Evolutionary conservation across 1,140 invertebrate genomes (phyloP).

Genomic region (Megalonaias nervosa): DNA sequence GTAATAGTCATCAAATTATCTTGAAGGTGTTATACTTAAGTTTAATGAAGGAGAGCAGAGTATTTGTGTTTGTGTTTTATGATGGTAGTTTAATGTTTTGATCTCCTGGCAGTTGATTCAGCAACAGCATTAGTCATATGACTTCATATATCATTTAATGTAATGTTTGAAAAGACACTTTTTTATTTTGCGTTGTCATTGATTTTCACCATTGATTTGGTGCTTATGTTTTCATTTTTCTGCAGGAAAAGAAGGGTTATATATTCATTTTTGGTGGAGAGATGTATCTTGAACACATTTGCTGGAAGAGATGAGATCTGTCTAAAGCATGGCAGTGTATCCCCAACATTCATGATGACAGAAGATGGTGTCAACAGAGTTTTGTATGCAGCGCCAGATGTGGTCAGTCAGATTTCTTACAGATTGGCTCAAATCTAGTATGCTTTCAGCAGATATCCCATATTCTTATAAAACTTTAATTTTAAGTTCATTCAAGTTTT

Average conservation of each 20-base stretch:
- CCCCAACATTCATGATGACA: constrained; percentile 54
- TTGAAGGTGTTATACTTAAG: no score
- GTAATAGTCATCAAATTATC: no score
- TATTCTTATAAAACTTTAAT: not conserved
- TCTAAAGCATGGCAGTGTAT: constrained; percentile 60
- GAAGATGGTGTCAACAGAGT: constrained; percentile 81
- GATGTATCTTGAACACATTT: constrained; percentile 90
- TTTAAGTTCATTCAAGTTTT: not conserved
- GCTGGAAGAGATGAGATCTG: constrained; percentile 74
- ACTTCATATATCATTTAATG: not conserved
- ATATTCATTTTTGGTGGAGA: constrained; percentile 85
- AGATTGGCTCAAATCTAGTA: constrained; percentile 2
- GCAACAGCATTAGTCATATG: not conserved
- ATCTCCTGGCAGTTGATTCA: not conserved
- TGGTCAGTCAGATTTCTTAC: constrained; percentile 73
- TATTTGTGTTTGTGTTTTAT: no score
- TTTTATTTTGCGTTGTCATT: not conserved
- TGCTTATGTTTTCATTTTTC: no score
- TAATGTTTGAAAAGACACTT: not conserved
- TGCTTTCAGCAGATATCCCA: not conserved
- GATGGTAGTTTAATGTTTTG: not conserved
- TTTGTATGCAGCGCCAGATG: constrained; percentile 86
- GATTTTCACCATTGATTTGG: not conserved
- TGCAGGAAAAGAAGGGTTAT: constrained; percentile 36
- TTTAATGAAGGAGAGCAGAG: no score